Base-by-base conservation (phyloP, 2,113 vertebrate genomes). In the Pachyramphus minor region DNA sequence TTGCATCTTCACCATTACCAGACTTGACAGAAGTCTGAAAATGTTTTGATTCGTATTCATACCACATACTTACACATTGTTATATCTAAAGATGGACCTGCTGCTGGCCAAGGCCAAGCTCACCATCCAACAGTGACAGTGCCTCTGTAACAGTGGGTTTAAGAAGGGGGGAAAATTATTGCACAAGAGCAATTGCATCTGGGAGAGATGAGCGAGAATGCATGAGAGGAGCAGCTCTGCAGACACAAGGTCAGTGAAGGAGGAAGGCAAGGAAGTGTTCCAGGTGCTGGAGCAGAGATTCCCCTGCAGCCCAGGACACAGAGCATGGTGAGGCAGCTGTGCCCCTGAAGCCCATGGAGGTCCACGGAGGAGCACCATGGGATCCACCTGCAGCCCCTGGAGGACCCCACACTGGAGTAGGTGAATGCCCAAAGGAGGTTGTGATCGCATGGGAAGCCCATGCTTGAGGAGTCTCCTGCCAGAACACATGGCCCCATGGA, bases 381-480 rank as follows among this genome's bases (percentile, higher is more conserved):
- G 41, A 63, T 47, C 12, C 49, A n/a, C n/a, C 66, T 49, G 58
- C 75, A 72, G 31, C 58, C 42, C 45, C 22, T 47, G 66, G 14
- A 49, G n/a, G 16, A 49, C 7, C n/a, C 18, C 53, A 60, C 19
- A 7, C 4, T 1, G 1, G 25, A 47, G n/a, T 30, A 86, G 21
- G 12, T 16, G 31, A 25, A 33, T 69, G 23, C 23, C 35, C 2
- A 3, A 35, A 66, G 58, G 39, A 72, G 16, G 39, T 22, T 77
- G 64, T 66, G 64, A 53, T 2, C 30, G 18, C 6, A 0, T 12
- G 22, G 30, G 30, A 31, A 59, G 11, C n/a, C 30, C 0, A 0
- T 3, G 31, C 31, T 56, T 52, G 42, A 56, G 41, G 55, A 87
- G 41, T 23, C 4, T 56, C 14, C 62, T 39, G 42, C 15, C 47